Conservation (phyloP, 2,888 invertebrate species). For the Sminthurinus aureus region DNA sequence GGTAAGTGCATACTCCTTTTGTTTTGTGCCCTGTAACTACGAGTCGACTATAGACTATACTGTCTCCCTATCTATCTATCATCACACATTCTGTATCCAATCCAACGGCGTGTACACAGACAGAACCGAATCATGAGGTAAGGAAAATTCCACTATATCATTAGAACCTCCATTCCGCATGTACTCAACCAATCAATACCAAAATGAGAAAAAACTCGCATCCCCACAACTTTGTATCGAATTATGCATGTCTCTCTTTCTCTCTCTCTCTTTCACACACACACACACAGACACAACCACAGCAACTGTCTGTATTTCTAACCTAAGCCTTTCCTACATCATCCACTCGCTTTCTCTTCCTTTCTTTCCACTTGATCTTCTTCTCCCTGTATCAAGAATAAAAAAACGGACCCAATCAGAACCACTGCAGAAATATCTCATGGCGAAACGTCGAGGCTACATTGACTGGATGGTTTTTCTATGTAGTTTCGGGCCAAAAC, state of each 20-base stretch:
- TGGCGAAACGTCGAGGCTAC: slow-evolving; percentile 34
- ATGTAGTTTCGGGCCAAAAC: not conserved
- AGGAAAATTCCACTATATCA: slow-evolving; percentile 24
- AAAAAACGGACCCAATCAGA: slow-evolving; percentile 34
- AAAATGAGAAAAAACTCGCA: slow-evolving; percentile 34
- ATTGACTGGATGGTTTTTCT: not conserved
- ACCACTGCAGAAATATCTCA: slow-evolving; percentile 23
- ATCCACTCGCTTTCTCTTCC: not conserved
- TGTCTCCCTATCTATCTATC: not conserved
- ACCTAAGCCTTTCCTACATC: too few species aligned
- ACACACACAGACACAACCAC: too few species aligned
- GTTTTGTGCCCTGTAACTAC: not conserved
- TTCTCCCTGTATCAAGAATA: not conserved
- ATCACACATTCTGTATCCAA: too few species aligned
- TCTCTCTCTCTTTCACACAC: slow-evolving; percentile 9
- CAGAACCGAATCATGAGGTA: not conserved
- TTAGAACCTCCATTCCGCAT: slow-evolving; percentile 21
- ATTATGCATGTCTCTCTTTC: slow-evolving; percentile 34
- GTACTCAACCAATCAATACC: slow-evolving; percentile 30
- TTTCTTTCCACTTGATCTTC: slow-evolving; percentile 9
- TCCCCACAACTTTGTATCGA: slow-evolving; percentile 35
- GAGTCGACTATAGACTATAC: not conserved
- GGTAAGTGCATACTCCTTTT: slow-evolving; percentile 15
- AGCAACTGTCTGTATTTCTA: too few species aligned
- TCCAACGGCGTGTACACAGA: too few species aligned